These are phyloP conservation scores for Zeuzera pyrina DNA, from an alignment of 2,888 invertebrate species.

Conservation along the genomic window DNA sequence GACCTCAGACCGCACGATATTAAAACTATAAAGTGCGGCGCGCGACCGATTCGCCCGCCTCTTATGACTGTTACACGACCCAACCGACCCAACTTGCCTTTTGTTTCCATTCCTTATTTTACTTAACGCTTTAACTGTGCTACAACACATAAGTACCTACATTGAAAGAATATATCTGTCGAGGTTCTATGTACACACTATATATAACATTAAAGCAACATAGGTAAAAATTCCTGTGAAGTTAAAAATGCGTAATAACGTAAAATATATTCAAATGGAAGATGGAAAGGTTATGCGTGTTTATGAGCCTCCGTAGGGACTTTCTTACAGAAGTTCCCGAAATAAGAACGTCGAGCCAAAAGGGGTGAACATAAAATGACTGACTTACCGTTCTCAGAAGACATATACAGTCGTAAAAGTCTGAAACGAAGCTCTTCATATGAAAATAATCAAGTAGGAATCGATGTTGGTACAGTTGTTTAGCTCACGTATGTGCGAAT, in stretches of 20 bases:
- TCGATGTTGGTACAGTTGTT: slow-evolving; percentile 32
- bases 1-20: slow-evolving; percentile 56
- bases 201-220: background rate
- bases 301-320: slow-evolving; percentile 58
- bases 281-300: slow-evolving; percentile 59
- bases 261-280: slow-evolving; percentile 52
- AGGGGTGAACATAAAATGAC: slow-evolving; percentile 68
- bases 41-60: slow-evolving; percentile 42
- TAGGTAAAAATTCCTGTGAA: background rate
- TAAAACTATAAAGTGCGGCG: slow-evolving; percentile 68
- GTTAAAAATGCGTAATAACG: slow-evolving; percentile 2
- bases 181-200: no score
- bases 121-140: background rate
- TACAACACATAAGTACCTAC: no score
- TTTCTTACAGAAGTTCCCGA: slow-evolving; percentile 53
- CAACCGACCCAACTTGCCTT: background rate
- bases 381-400: slow-evolving; percentile 69
- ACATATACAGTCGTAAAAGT: slow-evolving; percentile 64
- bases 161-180: no score
- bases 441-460: slow-evolving; percentile 64
- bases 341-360: slow-evolving; percentile 48
- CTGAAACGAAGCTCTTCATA: slow-evolving; percentile 54
- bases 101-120: background rate
- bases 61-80: background rate
- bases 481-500: background rate